Base-by-base conservation (phyloP, 2,888 invertebrate genomes). In the Colostygia pectinataria region DNA sequence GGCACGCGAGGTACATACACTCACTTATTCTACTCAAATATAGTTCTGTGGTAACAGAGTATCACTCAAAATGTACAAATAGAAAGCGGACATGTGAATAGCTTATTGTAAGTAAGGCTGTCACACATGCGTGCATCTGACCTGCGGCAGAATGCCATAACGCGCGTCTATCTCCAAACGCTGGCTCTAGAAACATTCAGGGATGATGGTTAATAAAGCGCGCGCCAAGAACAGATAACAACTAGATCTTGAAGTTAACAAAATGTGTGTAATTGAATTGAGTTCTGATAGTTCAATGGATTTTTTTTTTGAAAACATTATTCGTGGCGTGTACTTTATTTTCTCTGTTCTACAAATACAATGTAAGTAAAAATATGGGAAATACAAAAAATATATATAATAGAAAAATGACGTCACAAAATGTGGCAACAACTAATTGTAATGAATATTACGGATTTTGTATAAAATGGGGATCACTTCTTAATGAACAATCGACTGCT, bases 121-220 rank as follows among this genome's bases (percentile, higher is more conserved):
- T 74, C 83, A 83, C 84, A 83, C 89, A 82, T 81, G 84, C 90
- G 82, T 83, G 85, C 84, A 81, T 83, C 90, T 92, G 94, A 96
- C 96, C 96, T 96, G 95, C 90, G 94, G 94, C 91, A 93, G 90
- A 82, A 92, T 90, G 91, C 96, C 96, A 92, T 95, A 95, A 86
- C 94, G 95, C 90, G 96, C 96, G 91, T 96, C 96, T 91, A 97
- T 95, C 94, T 97, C 97, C 90, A 95, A 93, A 82, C 96, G 96
- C 92, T 95, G 95, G 92, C 92, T 96, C 97, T 97, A 95, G 80
- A 94, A 93, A 56, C 40, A 50, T 45, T 55, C 48, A 46, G 42
- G 46, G 42, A 5, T 9, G 42, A 5, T 9, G 31, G 34, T 52
- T 42, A 46, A 43, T 40, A 23, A 37, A 37, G 9, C 31, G 24